Conservation (phyloP, 1,140 invertebrate species). For the Micrasema minimum region DNA sequence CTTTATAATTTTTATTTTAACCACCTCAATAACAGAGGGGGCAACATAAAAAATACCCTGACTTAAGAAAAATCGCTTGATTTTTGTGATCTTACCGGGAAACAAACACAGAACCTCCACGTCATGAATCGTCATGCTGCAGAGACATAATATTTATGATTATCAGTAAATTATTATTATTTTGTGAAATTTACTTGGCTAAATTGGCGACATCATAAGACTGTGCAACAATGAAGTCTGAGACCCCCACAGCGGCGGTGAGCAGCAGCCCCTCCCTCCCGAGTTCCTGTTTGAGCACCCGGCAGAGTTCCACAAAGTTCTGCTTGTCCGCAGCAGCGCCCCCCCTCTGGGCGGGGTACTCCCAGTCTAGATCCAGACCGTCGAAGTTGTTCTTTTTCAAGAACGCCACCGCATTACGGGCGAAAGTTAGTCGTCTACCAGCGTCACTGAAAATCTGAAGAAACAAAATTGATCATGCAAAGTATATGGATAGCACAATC, state of each 20-base stretch:
- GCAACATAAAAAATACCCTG: no score
- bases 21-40: no score
- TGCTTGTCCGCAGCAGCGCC: constrained; percentile 64
- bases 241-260: constrained; percentile 73
- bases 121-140: no score
- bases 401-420: constrained; percentile 69
- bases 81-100: no score
- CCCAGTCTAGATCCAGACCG: constrained; percentile 86
- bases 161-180: no score
- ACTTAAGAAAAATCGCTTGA: no score
- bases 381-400: constrained; percentile 76
- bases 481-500: no score
- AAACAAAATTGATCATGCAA: no score
- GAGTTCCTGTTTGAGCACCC: constrained; percentile 70
- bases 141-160: no score
- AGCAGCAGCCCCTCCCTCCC: constrained; percentile 66
- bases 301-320: constrained; percentile 67
- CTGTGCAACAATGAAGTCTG: constrained; percentile 63
- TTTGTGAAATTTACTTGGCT: constrained; percentile 51
- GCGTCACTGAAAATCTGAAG: constrained; percentile 66
- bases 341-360: constrained; percentile 79
- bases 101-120: no score
- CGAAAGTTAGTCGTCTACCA: constrained; percentile 67
- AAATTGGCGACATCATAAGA: constrained; percentile 72
- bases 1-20: no score